These are phyloP conservation scores for Cloeon dipterum DNA, from an alignment of 2,888 invertebrate species.

Conservation along the genomic window DNA sequence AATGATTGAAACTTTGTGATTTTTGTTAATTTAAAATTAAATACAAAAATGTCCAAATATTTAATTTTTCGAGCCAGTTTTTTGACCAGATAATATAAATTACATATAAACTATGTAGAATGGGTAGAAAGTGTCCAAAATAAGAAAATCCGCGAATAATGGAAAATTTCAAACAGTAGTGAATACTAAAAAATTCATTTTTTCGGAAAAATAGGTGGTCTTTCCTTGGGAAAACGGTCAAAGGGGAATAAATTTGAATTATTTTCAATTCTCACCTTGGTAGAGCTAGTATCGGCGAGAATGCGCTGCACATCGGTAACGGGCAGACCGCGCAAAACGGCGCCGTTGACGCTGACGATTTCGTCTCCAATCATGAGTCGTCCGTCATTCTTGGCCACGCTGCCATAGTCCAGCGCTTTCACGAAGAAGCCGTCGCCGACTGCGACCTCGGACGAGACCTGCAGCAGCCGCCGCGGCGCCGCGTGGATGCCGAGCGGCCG, in stretches of 20 bases:
- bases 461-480: constrained; percentile 28
- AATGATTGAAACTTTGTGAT: no score
- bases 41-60: no score
- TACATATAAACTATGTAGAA: no score
- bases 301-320: constrained; percentile 13
- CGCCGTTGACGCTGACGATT: constrained; percentile 22
- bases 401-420: constrained; percentile 36
- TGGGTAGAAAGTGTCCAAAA: no score
- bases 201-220: no score
- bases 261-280: no score
- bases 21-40: not conserved
- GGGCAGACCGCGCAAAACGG: constrained; percentile 17
- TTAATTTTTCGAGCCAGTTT: not conserved
- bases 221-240: no score
- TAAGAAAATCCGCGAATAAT: no score
- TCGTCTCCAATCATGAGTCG: constrained; percentile 21
- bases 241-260: no score
- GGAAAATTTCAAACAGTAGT: no score
- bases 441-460: constrained; percentile 24
- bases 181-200: no score
- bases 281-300: constrained; percentile 7
- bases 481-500: constrained; percentile 47
- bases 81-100: no score
- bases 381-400: constrained; percentile 27
- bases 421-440: constrained; percentile 36